Evolutionary conservation across 2,888 invertebrate genomes (phyloP).

Genomic region (Spilosoma lubricipeda): DNA sequence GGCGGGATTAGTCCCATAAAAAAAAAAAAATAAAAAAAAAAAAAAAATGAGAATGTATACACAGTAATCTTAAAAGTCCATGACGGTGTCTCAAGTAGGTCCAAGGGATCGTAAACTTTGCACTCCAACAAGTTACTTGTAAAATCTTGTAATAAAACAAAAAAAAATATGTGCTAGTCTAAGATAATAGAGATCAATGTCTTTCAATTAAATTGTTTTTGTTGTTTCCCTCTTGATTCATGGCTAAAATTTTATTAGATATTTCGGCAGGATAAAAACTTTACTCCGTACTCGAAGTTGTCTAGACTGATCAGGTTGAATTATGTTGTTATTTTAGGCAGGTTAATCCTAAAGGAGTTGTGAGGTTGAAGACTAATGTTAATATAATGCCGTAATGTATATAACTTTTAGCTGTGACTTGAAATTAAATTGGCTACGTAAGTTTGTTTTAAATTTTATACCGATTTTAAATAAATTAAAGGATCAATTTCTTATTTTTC

Average conservation of each 20-base stretch:
- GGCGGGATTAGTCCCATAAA: too few species aligned
- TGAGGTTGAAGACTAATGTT: constrained; percentile 1
- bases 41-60: too few species aligned
- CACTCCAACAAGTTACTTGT: background rate
- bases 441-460: background rate
- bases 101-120: background rate
- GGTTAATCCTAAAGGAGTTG: background rate
- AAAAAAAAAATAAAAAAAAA: too few species aligned
- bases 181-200: constrained; percentile 47
- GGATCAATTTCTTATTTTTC: too few species aligned
- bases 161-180: constrained; percentile 43
- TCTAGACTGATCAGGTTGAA: background rate
- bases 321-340: background rate
- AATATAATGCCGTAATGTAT: background rate
- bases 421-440: background rate
- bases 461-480: too few species aligned
- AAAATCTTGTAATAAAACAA: constrained; percentile 17
- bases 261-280: background rate
- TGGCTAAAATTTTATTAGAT: constrained; percentile 17
- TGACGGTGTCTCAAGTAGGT: background rate
- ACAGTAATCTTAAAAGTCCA: background rate
- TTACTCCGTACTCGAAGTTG: background rate
- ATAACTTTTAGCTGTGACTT: background rate
- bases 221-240: constrained; percentile 8
- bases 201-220: constrained; percentile 26